Evolutionary conservation across 2,797 vertebrate genomes (phyloP), one percentile per base, ranked within the genome.

Genomic region (Helostoma temminkii): DNA sequence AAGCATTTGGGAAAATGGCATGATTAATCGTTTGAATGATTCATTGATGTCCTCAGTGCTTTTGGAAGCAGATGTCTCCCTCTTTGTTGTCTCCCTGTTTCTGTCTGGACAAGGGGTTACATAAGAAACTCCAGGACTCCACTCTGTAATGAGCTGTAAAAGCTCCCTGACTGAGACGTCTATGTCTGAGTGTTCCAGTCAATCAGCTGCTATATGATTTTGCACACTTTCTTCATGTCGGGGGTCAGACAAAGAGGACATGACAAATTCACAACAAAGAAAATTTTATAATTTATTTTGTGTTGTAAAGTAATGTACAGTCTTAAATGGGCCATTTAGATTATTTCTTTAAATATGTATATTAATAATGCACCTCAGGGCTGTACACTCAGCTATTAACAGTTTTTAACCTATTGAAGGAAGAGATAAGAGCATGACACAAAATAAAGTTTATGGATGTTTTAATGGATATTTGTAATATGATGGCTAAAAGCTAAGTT

Each of bases 101-200:
- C 24, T 71, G 18, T 62, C 48, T 67, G 56, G 66, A 71, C 42
- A 43, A 54, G 36, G 70, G 69, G 77, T 88, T 81, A 71, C 52
- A 80, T 74, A 71, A 80, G 77, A 71, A 78, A 74, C 71, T 78
- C 53, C 59, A 66, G 50, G 82, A 80, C 66, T 76, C 55, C 46
- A 21, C 61, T 36, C 58, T 67, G 76, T 87, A 84, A 88, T 77
- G 82, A 88, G 79, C 77, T 80, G 63, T 84, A 76, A 82, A 82
- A 74, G 74, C 62, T 83, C 56, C 60, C 74, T 75, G 56, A 37
- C 80, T 80, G 72, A 66, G 68, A 32, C 3, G 41, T 49, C 36
- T 74, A 50, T 48, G 69, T 47, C 36, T 57, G 65, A 82, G 34
- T 6, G 42, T 81, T 83, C 65, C 71, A 81, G 73, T 84, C 66